Percentiles rank a stretch among this genome's conserved stretches.
phyloP scores from a whole-genome alignment of 2,113 vertebrate species.

The Cinclus mexicanus region DNA sequence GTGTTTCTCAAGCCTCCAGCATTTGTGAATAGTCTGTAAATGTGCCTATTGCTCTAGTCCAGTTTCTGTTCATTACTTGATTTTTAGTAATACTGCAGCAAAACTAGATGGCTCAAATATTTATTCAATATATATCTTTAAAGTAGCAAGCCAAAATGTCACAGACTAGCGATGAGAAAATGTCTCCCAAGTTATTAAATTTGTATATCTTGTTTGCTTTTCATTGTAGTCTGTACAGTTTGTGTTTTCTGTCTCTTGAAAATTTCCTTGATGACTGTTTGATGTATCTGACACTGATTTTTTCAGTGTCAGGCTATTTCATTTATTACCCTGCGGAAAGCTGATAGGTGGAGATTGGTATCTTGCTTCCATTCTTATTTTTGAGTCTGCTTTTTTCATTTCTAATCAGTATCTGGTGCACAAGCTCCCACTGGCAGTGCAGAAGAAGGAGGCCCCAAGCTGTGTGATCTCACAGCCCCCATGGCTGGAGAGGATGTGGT shows the following conservation, averaged over 20 bases:
- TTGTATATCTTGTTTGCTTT: not conserved
- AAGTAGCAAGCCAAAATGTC: not conserved
- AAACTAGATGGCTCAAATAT: not conserved
- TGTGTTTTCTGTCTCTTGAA: not conserved
- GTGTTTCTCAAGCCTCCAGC: not conserved
- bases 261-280: slow-evolving; percentile 38
- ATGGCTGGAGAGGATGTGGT: not conserved
- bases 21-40: not conserved
- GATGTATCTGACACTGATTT: not conserved
- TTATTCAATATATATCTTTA: not conserved
- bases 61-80: not conserved
- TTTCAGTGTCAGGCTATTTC: not conserved
- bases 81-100: not conserved
- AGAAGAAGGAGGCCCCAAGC: not conserved
- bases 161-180: not conserved
- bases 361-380: slow-evolving; percentile 11
- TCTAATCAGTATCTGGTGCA: not conserved
- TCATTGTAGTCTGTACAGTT: not conserved
- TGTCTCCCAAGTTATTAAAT: not conserved
- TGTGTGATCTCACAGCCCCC: not conserved
- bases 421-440: not conserved
- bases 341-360: not conserved
- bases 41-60: not conserved
- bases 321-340: not conserved
- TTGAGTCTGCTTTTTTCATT: not conserved